Evolutionary conservation across 2,888 invertebrate species (phyloP).

Genomic region (Scelioninae gen. 2): DNA sequence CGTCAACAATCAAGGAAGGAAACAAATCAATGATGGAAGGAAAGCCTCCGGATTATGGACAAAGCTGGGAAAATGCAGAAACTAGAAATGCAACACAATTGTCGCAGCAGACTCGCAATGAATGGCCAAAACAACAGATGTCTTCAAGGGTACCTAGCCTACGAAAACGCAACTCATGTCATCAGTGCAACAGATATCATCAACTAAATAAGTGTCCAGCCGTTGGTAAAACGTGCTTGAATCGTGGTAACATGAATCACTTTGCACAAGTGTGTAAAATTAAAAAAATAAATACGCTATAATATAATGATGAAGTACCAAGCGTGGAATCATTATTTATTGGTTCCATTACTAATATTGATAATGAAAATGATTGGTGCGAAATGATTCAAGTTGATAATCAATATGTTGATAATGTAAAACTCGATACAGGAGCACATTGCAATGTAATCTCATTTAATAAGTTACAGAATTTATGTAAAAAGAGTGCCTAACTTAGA

Average conservation of each 20-base stretch:
- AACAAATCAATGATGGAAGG: slow-evolving; percentile 7
- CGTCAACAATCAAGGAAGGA: neutral
- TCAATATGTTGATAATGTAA: slow-evolving; percentile 16
- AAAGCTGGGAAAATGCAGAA: no score
- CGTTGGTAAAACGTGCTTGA: slow-evolving; percentile 37
- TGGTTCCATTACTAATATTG: slow-evolving; percentile 14
- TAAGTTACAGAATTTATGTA: slow-evolving; percentile 24
- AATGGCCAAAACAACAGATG: slow-evolving; percentile 16
- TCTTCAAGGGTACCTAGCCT: no score
- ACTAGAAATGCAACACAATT: neutral
- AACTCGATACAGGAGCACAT: slow-evolving; percentile 53
- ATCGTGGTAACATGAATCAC: slow-evolving; percentile 49
- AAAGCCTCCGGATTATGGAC: no score
- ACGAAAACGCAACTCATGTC: slow-evolving; percentile 12
- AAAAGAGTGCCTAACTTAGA: slow-evolving; percentile 23
- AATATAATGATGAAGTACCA: slow-evolving; percentile 46
- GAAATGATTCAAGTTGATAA: slow-evolving; percentile 35
- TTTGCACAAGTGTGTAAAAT: slow-evolving; percentile 45
- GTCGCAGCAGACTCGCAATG: neutral
- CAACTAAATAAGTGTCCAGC: slow-evolving; percentile 50
- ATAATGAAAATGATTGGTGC: slow-evolving; percentile 18
- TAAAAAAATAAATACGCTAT: slow-evolving; percentile 29
- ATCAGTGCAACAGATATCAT: slow-evolving; percentile 39
- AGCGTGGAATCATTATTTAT: slow-evolving; percentile 8
- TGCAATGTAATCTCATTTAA: slow-evolving; percentile 45